Conservation (phyloP, 2,797 vertebrate genomes). For the Propithecus perrieri region DNA sequence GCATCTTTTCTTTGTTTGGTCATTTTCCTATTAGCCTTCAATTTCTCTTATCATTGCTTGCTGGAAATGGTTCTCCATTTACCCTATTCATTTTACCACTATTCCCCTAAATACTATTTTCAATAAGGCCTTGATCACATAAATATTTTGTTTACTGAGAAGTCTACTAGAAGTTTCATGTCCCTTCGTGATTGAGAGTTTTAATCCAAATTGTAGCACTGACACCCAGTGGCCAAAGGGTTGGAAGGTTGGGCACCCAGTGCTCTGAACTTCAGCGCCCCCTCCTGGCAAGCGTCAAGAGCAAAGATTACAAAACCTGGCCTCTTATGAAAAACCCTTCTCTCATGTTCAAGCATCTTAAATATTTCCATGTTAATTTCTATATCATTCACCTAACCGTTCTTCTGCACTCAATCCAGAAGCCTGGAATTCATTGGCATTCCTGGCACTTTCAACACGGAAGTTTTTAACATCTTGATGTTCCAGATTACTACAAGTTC, state of each 20-base stretch:
- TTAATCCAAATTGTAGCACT: constrained; percentile 36
- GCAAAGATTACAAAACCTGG: neutral
- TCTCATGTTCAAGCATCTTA: constrained; percentile 12
- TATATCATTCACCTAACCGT: neutral
- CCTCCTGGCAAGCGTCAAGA: neutral
- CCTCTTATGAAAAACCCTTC: neutral
- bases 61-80: neutral
- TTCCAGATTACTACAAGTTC: constrained; percentile 1
- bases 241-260: neutral
- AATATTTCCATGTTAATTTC: neutral
- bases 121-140: neutral
- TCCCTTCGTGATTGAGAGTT: neutral
- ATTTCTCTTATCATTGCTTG: neutral
- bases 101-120: constrained; percentile 13
- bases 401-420: neutral
- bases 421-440: neutral
- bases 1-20: neutral
- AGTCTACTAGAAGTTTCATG: neutral
- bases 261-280: neutral
- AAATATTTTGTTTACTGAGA: constrained; percentile 24
- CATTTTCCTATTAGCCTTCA: neutral
- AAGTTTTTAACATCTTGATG: neutral
- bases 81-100: neutral
- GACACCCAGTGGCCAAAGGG: neutral
- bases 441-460: neutral